phyloP scores from a whole-genome alignment of 2,797 vertebrate species.

The Rhinatrema bivittatum region DNA sequence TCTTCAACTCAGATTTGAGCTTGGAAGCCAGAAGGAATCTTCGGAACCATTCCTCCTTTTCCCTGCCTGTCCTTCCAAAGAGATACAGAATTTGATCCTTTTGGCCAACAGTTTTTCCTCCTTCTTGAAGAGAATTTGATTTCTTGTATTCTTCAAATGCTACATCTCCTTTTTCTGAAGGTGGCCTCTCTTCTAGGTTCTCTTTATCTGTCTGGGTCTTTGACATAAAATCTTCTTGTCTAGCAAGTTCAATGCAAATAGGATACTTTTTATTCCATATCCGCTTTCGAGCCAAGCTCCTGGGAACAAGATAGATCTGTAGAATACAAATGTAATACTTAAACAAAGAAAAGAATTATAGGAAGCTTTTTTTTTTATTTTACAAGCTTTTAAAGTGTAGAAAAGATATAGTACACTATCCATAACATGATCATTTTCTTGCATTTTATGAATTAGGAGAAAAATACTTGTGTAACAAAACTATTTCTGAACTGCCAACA shows the following conservation, averaged over 20 bases:
- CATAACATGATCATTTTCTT: background rate
- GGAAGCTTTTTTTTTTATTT: slow-evolving; percentile 1
- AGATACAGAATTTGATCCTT: slow-evolving; percentile 80
- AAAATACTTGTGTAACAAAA: no score
- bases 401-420: background rate
- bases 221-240: slow-evolving; percentile 89
- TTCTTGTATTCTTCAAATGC: slow-evolving; percentile 51
- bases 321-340: slow-evolving; percentile 3
- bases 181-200: slow-evolving; percentile 45
- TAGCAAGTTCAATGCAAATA: slow-evolving; percentile 83
- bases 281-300: slow-evolving; percentile 81
- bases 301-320: slow-evolving; percentile 81
- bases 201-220: slow-evolving; percentile 72
- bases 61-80: slow-evolving; percentile 88
- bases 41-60: slow-evolving; percentile 95
- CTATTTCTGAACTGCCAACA: no score
- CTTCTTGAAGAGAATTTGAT: slow-evolving; percentile 35
- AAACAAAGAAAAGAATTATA: no score
- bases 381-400: background rate
- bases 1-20: slow-evolving; percentile 66
- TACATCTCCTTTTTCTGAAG: slow-evolving; percentile 39
- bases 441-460: no score
- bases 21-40: slow-evolving; percentile 74
- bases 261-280: slow-evolving; percentile 98
- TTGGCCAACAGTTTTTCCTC: slow-evolving; percentile 25